Percentiles rank a stretch among this genome's conserved stretches.
phyloP scores from a whole-genome alignment of 1,140 invertebrate species.

The Dolichoris vasculosae region DNA sequence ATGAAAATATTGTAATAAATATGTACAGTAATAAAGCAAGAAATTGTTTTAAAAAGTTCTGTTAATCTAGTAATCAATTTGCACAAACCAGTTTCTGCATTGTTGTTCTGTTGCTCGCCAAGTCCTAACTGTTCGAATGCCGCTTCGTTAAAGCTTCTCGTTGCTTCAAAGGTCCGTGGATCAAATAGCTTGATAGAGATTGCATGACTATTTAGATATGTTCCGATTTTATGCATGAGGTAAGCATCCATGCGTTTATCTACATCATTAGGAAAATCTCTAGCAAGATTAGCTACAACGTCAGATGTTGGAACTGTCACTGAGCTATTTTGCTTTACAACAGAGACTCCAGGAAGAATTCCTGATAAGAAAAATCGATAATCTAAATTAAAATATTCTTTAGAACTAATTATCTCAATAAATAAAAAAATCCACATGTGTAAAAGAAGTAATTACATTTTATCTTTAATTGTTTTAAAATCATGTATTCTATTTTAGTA shows the following conservation, averaged over 20 bases:
- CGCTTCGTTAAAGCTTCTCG: conserved; percentile 71
- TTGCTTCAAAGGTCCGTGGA: conserved; percentile 77
- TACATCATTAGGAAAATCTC: conserved; percentile 83
- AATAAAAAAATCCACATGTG: no score
- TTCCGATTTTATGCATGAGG: conserved; percentile 81
- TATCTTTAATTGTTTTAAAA: no score
- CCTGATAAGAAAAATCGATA: conserved; percentile 44
- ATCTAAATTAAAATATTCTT: conserved; percentile 1
- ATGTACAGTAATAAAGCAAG: no score
- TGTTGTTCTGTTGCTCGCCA: conserved; percentile 48
- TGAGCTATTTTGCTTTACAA: conserved; percentile 80
- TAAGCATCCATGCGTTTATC: conserved; percentile 86
- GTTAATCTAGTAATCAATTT: background rate
- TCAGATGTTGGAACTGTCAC: conserved; percentile 77
- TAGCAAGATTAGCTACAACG: conserved; percentile 82
- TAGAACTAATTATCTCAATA: no score
- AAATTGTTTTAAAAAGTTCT: background rate
- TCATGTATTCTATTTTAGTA: no score
- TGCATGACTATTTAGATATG: conserved; percentile 82
- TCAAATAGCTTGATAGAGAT: conserved; percentile 83
- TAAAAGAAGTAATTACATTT: no score
- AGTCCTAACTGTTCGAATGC: conserved; percentile 67
- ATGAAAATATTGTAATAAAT: no score
- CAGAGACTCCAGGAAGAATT: conserved; percentile 82
- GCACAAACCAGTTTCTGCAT: conserved; percentile 62